Conservation (phyloP, 1,140 invertebrate species). For the Pseudomyrmex cubaensis region DNA sequence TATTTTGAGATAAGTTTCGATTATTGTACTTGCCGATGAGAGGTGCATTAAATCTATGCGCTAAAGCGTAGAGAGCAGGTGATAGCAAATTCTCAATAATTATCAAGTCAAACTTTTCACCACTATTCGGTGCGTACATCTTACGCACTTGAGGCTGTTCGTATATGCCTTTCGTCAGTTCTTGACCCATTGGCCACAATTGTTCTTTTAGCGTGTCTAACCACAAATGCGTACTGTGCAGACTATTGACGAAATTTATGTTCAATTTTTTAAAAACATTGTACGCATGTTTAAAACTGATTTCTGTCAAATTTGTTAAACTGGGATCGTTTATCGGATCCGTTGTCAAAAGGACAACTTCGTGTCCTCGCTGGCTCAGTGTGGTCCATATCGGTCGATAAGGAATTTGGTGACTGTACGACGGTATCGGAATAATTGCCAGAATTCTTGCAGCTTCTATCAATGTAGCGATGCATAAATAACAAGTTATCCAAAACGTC, state of each 20-base stretch:
- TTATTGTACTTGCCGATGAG: constrained; percentile 68
- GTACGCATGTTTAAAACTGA: constrained; percentile 48
- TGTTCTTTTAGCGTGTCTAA: fast-evolving
- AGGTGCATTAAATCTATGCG: constrained; percentile 69
- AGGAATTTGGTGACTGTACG: constrained; percentile 87
- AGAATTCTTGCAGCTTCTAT: constrained; percentile 83
- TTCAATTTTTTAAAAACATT: fast-evolving
- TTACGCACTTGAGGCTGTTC: constrained; percentile 63
- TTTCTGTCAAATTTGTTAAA: constrained; percentile 73
- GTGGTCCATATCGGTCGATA: constrained; percentile 80
- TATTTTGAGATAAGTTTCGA: not conserved
- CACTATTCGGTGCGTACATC: constrained; percentile 63
- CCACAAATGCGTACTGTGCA: constrained; percentile 19
- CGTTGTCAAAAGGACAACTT: constrained; percentile 82
- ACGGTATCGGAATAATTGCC: constrained; percentile 83
- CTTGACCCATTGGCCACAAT: not conserved
- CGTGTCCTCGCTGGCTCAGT: constrained; percentile 81
- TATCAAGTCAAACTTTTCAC: constrained; percentile 71
- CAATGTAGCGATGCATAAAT: not conserved
- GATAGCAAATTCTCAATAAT: constrained; percentile 60
- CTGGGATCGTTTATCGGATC: constrained; percentile 73
- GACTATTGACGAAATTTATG: not conserved
- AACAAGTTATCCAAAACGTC: not conserved
- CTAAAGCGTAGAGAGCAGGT: constrained; percentile 46
- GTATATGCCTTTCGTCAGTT: constrained; percentile 24